A percentile compares a stretch with the other conserved stretches of the same genome.
Conservation (phyloP, 2,797 vertebrate species). For the Gymnothorax javanicus region DNA sequence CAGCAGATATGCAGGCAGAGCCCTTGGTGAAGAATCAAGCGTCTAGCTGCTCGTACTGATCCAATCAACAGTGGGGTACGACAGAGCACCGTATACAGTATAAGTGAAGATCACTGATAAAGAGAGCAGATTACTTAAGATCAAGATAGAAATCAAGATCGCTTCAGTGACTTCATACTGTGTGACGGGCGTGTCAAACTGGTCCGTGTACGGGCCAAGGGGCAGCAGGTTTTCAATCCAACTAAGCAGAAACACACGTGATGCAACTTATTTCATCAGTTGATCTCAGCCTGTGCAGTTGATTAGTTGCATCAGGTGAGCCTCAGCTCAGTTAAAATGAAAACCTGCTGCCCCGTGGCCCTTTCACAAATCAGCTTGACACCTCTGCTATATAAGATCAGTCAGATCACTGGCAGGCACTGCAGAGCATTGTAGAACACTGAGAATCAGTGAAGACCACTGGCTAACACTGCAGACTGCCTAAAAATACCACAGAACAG, state of each 20-base stretch:
- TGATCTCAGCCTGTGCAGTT: too few relatives aligned
- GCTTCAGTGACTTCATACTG: too few relatives aligned
- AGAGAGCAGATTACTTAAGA: not conserved
- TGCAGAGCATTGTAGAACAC: not conserved
- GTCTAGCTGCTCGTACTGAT: not conserved
- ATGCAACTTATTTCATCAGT: too few relatives aligned
- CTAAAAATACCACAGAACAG: not conserved
- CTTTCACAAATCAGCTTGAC: too few relatives aligned
- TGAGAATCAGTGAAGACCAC: not conserved
- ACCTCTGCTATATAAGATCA: too few relatives aligned
- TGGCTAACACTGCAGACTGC: not conserved
- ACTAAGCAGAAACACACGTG: too few relatives aligned
- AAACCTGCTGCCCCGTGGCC: too few relatives aligned
- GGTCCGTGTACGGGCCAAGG: too few relatives aligned
- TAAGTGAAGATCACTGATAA: not conserved
- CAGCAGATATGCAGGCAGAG: conserved; percentile 18
- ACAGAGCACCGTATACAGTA: not conserved
- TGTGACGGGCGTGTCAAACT: too few relatives aligned
- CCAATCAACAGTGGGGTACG: not conserved
- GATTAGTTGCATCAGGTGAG: too few relatives aligned
- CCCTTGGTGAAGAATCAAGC: not conserved
- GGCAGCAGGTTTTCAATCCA: too few relatives aligned
- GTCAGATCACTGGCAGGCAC: not conserved
- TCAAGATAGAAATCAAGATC: not conserved
- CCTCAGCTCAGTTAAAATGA: too few relatives aligned